Evolutionary conservation across 2,888 invertebrate genomes (phyloP), one percentile per base, ranked within the genome.

Genomic region (Sesamia inferens): DNA sequence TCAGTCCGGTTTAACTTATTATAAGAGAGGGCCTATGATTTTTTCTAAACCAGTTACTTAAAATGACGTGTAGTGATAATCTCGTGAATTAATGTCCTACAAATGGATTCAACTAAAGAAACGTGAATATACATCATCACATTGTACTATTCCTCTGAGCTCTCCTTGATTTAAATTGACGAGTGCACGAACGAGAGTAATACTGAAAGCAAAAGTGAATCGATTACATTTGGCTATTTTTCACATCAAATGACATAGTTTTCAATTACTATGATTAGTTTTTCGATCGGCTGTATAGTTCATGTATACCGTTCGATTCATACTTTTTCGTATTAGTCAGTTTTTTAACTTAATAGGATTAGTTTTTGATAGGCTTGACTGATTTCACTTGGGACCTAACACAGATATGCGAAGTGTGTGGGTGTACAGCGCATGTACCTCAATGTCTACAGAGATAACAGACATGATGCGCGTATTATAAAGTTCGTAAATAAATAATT

Each of bases 181-280:
- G 65, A 73, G 65, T 59, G 62, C 74, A 73, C 74, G 62, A 78
- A 80, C 63, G 59, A 72, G 63, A 64, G 57, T 63, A 58, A 61
- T 59, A 69, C 48, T 47, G 64, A 71, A 74, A 74, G 71, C 24
- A 69, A 76, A 85, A 78, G 65, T 39, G 61, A 82, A 74, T 79
- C 54, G 71, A 83, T 79, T 72, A 61, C n/a, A 57, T 54, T 74
- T 67, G 47, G 19, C 44, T 48, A 54, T 64, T 75, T 83, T 58
- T 74, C 58, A 74, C 55, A 54, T 68, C 48, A 62, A 76, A 74
- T 65, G 51, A 74, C 67, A 71, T 39, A 48, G 55, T 59, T 57
- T 83, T 74, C 57, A 54, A 85, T 79, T 76, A 66, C 54, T 66
- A 61, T 74, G 66, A 82, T 78, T 71, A 47, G 71, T 39, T 69